Percentiles rank a stretch among this genome's conserved stretches.
phyloP scores from a whole-genome alignment of 2,113 vertebrate species.

The Lepus europaeus region DNA sequence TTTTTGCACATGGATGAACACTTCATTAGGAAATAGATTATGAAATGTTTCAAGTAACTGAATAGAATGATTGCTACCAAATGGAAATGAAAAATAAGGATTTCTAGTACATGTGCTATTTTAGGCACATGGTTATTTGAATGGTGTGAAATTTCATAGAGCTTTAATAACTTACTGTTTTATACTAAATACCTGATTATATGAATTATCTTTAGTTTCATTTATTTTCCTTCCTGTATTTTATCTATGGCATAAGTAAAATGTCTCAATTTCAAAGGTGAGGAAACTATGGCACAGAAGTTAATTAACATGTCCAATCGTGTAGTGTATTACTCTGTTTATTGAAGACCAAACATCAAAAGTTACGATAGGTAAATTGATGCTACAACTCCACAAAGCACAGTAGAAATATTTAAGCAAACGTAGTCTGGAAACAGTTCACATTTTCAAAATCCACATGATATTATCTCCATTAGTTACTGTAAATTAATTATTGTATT shows the following conservation, averaged over 20 bases:
- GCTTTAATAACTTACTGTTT: background rate
- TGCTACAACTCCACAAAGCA: background rate
- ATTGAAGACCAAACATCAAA: background rate
- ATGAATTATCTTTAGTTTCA: background rate
- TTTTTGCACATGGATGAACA: background rate
- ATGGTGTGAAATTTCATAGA: background rate
- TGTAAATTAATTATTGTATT: background rate
- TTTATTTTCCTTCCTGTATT: background rate
- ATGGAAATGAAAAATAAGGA: background rate
- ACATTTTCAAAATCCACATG: background rate
- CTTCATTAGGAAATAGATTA: conserved; percentile 3
- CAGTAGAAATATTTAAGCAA: conserved; percentile 24
- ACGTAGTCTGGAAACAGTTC: background rate
- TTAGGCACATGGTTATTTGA: background rate
- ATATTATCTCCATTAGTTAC: background rate
- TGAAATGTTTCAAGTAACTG: background rate
- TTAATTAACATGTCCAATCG: background rate
- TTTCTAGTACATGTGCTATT: background rate
- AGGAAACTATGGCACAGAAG: background rate
- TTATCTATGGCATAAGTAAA: background rate
- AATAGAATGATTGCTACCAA: background rate
- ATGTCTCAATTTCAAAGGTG: background rate
- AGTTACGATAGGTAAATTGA: background rate
- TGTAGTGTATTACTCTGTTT: background rate
- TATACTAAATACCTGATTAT: background rate